phyloP scores from a whole-genome alignment of 2,113 vertebrate species.

The Triplophysa siluroides region DNA sequence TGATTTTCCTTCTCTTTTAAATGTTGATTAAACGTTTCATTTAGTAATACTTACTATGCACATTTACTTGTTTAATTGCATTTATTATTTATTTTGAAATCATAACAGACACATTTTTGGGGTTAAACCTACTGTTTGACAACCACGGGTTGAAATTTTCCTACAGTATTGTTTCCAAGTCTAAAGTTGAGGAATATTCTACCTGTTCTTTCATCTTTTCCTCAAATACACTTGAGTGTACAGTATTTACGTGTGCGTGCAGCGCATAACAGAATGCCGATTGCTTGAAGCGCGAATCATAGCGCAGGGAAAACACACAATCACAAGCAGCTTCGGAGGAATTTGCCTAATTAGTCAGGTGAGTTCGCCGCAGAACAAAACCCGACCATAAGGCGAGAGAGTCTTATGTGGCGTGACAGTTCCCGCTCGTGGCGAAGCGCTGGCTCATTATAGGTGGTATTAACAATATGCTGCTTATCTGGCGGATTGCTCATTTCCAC shows the following conservation, averaged over 20 bases:
- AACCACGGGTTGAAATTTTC: too few species aligned
- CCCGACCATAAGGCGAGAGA: constrained; percentile 4
- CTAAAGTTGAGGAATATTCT: not conserved
- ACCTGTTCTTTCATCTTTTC: not conserved
- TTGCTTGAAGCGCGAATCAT: constrained; percentile 4
- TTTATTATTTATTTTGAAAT: too few species aligned
- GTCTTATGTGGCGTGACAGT: not conserved
- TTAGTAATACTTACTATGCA: too few species aligned
- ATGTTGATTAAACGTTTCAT: too few species aligned
- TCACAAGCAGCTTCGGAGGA: not conserved
- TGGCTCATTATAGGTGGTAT: constrained; percentile 7
- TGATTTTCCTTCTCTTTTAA: too few species aligned
- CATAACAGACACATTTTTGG: too few species aligned
- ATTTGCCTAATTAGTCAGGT: constrained; percentile 6
- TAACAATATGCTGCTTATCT: constrained; percentile 35
- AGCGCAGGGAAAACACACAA: not conserved
- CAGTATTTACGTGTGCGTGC: not conserved
- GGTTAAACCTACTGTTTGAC: too few species aligned
- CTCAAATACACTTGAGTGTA: not conserved
- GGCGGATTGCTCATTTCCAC: constrained; percentile 25
- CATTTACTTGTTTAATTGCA: too few species aligned
- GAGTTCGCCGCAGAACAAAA: constrained; percentile 12
- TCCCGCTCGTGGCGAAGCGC: not conserved
- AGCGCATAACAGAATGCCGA: not conserved
- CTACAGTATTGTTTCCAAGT: not conserved